Percentiles rank a stretch among this genome's conserved stretches.
Evolutionary conservation across 2,113 vertebrate species (phyloP).

Genomic region (Diadophis punctatus): DNA sequence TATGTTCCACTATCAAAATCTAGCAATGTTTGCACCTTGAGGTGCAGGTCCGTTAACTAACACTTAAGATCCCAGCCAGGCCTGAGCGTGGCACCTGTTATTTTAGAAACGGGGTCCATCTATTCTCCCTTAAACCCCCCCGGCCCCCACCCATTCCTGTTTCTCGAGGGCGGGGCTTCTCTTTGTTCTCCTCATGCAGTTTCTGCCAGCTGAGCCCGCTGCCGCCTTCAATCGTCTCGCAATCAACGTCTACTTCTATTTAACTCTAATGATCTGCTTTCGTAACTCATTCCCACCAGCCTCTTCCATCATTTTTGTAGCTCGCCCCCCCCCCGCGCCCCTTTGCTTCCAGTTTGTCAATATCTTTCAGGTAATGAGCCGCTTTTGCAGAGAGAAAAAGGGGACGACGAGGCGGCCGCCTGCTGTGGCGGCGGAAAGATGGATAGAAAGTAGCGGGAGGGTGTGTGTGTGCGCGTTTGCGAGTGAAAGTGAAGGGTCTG

Average conservation of each 20-base stretch:
- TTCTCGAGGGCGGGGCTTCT: not conserved
- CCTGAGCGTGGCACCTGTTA: not conserved
- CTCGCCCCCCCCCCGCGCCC: not conserved
- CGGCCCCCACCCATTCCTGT: not conserved
- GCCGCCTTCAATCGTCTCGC: not conserved
- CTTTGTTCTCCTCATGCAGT: conserved; percentile 13
- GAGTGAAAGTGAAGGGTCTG: not conserved
- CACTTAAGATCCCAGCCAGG: not conserved
- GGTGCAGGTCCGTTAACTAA: not conserved
- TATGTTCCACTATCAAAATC: not conserved
- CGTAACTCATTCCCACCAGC: not conserved
- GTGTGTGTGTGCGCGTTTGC: too few species aligned
- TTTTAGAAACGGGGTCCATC: not conserved
- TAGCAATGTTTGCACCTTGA: not conserved
- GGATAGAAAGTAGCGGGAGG: not conserved
- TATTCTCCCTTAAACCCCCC: too few species aligned
- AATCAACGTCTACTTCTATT: conserved; percentile 11
- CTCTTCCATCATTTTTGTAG: conserved; percentile 14
- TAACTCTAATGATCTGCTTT: not conserved
- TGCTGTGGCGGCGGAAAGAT: not conserved
- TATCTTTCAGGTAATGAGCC: conserved; percentile 13
- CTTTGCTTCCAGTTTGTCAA: conserved; percentile 21
- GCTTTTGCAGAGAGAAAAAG: not conserved
- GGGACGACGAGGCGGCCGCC: not conserved
- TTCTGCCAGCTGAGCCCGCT: conserved; percentile 9